A percentile compares a stretch with the other conserved stretches of the same genome.
phyloP scores from a whole-genome alignment of 2,113 vertebrate species.

The Girardinichthys multiradiatus region DNA sequence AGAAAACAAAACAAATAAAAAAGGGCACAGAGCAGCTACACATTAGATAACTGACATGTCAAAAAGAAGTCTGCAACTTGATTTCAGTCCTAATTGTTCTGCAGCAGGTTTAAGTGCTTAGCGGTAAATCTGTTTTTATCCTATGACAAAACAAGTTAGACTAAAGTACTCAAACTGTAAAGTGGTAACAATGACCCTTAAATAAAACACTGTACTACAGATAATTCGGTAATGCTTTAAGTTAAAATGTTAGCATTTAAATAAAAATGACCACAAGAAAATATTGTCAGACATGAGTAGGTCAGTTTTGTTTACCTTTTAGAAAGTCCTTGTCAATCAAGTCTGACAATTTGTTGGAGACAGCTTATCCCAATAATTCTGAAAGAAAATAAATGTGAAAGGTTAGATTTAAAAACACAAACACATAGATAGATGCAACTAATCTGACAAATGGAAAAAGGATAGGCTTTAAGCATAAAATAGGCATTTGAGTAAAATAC shows the following conservation, averaged over 20 bases:
- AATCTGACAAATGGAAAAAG: too few relatives aligned
- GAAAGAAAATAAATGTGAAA: conserved; percentile 41
- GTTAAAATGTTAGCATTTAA: background rate
- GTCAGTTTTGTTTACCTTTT: conserved; percentile 69
- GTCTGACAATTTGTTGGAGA: conserved; percentile 81
- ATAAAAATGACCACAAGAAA: background rate
- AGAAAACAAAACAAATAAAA: background rate
- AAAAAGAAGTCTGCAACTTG: conserved; percentile 19
- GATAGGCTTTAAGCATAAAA: too few relatives aligned
- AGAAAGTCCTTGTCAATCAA: conserved; percentile 81
- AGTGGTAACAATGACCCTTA: conserved; percentile 2
- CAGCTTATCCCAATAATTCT: conserved; percentile 82
- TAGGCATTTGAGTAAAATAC: conserved; percentile 51
- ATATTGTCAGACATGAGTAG: background rate
- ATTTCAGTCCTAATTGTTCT: conserved; percentile 5
- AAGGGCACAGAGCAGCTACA: conserved; percentile 28
- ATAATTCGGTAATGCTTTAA: background rate
- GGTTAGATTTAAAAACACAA: conserved; percentile 18
- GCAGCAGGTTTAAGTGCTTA: conserved; percentile 5
- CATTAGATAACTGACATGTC: conserved; percentile 29
- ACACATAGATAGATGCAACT: too few relatives aligned
- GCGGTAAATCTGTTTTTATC: background rate
- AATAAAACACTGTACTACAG: background rate
- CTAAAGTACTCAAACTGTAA: conserved; percentile 15
- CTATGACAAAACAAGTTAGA: conserved; percentile 3